phyloP scores from a whole-genome alignment of 2,888 invertebrate species.

The Macrosiphum euphorbiae region DNA sequence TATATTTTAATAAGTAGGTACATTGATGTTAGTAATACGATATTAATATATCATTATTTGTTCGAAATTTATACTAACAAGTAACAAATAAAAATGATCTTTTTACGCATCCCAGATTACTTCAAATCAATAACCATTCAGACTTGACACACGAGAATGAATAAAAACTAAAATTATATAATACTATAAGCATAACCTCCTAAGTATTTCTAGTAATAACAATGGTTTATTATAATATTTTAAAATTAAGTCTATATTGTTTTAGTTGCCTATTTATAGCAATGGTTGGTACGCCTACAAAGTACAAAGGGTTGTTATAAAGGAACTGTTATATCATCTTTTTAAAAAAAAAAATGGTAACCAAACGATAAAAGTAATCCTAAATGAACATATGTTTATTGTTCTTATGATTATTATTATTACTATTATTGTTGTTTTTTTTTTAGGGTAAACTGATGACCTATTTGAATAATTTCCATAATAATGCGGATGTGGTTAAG shows the following conservation, averaged over 20 bases:
- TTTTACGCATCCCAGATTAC: background rate
- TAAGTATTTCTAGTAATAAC: background rate
- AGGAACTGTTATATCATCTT: slow-evolving; percentile 18
- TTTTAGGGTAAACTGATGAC: slow-evolving; percentile 51
- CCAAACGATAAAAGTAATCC: slow-evolving; percentile 40
- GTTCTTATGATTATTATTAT: slow-evolving; percentile 23
- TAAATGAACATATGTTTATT: slow-evolving; percentile 39
- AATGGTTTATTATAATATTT: slow-evolving; percentile 2
- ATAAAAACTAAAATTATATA: background rate
- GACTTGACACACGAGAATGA: background rate
- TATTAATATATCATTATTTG: background rate
- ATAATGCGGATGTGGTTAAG: slow-evolving; percentile 60
- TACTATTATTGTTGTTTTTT: background rate
- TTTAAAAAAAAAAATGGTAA: slow-evolving; percentile 6
- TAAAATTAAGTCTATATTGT: slow-evolving; percentile 17
- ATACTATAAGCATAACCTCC: background rate
- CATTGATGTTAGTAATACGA: background rate
- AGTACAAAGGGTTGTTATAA: slow-evolving; percentile 26
- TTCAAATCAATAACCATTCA: background rate
- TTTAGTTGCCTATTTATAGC: background rate
- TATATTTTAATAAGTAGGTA: background rate
- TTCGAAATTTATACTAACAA: background rate
- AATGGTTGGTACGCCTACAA: background rate
- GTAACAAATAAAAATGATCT: background rate
- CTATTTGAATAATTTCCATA: slow-evolving; percentile 62